Conservation (phyloP, 35 echinoderm and acorn worm species). For the Patiria miniata region DNA sequence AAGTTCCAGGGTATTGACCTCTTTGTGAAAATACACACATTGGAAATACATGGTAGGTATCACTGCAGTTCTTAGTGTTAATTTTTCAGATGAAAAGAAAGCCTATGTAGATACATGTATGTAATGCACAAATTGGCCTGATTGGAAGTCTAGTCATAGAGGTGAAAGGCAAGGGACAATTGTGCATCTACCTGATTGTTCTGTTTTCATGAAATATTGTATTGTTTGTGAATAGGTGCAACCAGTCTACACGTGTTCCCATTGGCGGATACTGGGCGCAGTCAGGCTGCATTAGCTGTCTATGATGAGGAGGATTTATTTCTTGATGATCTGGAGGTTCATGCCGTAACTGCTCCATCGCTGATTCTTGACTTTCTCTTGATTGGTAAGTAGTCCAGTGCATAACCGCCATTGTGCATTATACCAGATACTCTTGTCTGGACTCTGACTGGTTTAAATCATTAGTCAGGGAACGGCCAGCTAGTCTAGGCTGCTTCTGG, state of each 20-base stretch:
- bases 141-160: not conserved
- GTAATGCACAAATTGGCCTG: not conserved
- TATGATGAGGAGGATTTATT: constrained; percentile 6
- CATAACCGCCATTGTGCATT: no score
- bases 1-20: constrained; percentile 32
- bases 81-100: no score
- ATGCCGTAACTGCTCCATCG: not conserved
- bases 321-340: not conserved
- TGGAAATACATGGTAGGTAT: not conserved
- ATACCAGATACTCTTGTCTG: no score
- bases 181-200: not conserved
- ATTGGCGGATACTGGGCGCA: not conserved
- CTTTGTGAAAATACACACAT: not conserved
- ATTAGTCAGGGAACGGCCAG: no score
- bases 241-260: not conserved
- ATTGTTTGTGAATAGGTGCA: not conserved
- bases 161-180: not conserved
- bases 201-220: not conserved
- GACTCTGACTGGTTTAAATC: no score
- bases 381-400: not conserved
- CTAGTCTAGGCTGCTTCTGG: no score
- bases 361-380: not conserved
- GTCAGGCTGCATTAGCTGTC: not conserved
- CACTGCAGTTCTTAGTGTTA: not conserved
- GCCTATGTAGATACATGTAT: not conserved